Base-by-base conservation (phyloP, 2,888 invertebrate species). In the Euclidia mi region DNA sequence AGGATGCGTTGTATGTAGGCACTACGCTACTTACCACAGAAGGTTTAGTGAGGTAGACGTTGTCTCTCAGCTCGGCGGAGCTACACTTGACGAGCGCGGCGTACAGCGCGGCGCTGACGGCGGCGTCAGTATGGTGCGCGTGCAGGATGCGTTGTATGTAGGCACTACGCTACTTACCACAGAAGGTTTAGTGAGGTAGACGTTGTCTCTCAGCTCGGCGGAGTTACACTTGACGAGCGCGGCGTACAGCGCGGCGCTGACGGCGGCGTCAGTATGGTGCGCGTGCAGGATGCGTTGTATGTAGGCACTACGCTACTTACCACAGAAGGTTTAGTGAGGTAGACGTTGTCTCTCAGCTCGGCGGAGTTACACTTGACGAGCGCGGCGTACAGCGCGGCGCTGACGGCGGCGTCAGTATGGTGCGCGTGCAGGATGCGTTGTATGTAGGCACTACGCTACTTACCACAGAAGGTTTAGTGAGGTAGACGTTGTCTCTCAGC, bases 301-400 rank as follows among this genome's bases (percentile, higher is more conserved):
- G n/a, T n/a, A n/a, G n/a, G n/a, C n/a, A n/a, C n/a, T n/a, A n/a
- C n/a, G n/a, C n/a, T n/a, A n/a, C n/a, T n/a, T n/a, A n/a, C n/a
- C n/a, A n/a, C n/a, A n/a, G n/a, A 56, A 0, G 93, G 92, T 49
- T 67, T 71, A 1, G 84, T 74, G 35, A 86, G 81, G 56, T 91
- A 93, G 0, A 87, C 92, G 57, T 85, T 72, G 63, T 92, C 91
- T 0, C 82, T 41, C 11, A 90, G 66, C 2, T 76, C 78, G 0
- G 81, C 70, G 32, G 80, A 70, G 81, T 87, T 85, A 73, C 83
- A 82, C 40, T 75, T 64, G 31, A 92, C 18, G 15, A 90, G 83
- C 44, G 87, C 58, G 42, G 91, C 90, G 79, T 91, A 92, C 0
- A 92, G 82, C 49, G 83, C 83, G 61, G 83, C 81, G 71, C 80